Evolutionary conservation across 2,888 invertebrate species (phyloP).

Genomic region (Eurytoma californica): DNA sequence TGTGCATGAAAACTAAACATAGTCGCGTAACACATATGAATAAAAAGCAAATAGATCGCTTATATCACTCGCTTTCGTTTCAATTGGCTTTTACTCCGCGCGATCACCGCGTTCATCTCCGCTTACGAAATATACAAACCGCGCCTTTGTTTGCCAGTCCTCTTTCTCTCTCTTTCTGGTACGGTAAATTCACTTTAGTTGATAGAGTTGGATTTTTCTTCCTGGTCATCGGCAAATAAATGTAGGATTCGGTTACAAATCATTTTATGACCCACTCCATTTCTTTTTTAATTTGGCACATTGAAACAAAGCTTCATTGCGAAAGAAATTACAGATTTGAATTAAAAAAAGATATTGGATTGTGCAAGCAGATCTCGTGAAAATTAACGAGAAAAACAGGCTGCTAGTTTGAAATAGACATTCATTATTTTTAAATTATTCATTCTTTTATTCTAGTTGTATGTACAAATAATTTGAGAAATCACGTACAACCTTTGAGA

Average conservation of each 20-base stretch:
- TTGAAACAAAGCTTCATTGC: no score
- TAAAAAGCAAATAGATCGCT: slow-evolving; percentile 12
- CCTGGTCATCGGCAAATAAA: slow-evolving; percentile 5
- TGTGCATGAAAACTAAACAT: no score
- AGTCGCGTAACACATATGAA: background rate
- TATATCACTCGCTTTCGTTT: slow-evolving; percentile 33
- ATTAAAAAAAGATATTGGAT: no score
- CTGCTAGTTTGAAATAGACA: no score
- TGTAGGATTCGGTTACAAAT: background rate
- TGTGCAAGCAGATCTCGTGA: no score
- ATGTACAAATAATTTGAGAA: no score
- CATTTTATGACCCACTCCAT: background rate
- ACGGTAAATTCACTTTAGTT: slow-evolving; percentile 10
- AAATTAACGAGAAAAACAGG: no score
- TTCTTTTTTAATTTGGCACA: no score
- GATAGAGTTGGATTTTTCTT: slow-evolving; percentile 23
- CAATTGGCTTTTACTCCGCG: slow-evolving; percentile 26
- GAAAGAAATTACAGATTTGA: no score
- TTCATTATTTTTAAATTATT: no score
- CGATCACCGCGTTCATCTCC: slow-evolving; percentile 5
- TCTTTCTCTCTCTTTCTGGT: slow-evolving; percentile 16
- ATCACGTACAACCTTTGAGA: no score
- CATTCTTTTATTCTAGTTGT: no score
- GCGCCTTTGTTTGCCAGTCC: slow-evolving; percentile 43
- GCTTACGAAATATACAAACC: slow-evolving; percentile 36